phyloP scores from a whole-genome alignment of 2,113 vertebrate genomes.

The Plecotus auritus region DNA sequence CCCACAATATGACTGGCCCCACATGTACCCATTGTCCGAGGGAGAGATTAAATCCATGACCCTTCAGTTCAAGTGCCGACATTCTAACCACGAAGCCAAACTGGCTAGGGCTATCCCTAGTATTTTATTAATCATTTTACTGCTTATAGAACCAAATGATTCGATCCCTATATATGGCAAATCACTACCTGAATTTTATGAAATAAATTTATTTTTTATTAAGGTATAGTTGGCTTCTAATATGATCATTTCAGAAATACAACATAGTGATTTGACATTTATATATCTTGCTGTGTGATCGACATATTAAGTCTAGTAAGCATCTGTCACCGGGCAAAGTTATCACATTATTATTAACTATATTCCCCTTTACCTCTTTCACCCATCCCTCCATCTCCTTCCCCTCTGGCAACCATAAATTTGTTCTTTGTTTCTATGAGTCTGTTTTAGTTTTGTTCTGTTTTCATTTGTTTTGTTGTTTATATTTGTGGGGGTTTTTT shows the following conservation, averaged over 20 bases:
- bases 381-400: neutral
- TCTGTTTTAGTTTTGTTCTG: neutral
- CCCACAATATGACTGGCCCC: no score
- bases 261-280: neutral
- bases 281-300: no score
- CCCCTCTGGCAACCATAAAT: neutral
- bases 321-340: neutral
- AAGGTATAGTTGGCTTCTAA: neutral
- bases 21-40: no score
- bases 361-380: neutral
- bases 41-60: no score
- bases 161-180: neutral
- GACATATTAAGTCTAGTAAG: neutral
- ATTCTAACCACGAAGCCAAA: no score
- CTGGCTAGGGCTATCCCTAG: neutral
- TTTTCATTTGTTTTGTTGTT: neutral
- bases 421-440: neutral
- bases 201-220: neutral
- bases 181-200: neutral
- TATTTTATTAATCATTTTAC: neutral
- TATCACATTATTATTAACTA: neutral
- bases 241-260: neutral
- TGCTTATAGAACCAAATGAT: neutral
- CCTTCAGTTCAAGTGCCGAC: no score
- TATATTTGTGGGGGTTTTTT: neutral